phyloP scores from a whole-genome alignment of 2,888 invertebrate species.

The Poecilobothrus nobilitatus region DNA sequence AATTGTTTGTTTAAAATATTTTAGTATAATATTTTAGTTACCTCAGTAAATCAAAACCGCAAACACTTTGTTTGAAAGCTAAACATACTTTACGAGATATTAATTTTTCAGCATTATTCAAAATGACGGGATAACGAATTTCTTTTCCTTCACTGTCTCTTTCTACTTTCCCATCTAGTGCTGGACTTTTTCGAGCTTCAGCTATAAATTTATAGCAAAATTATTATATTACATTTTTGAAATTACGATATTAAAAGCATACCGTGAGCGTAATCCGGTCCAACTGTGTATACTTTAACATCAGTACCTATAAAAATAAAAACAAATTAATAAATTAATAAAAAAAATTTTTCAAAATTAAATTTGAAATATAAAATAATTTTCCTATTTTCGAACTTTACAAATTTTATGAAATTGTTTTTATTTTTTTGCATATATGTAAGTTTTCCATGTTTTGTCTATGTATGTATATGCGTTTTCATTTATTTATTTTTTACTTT shows the following conservation, averaged over 20 bases:
- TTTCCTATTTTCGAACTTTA: too few relatives aligned
- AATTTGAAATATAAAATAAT: too few relatives aligned
- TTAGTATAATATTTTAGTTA: constrained; percentile 34
- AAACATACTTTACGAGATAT: constrained; percentile 96
- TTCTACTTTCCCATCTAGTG: constrained; percentile 96
- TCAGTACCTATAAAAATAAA: constrained; percentile 55
- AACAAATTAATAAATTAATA: too few relatives aligned
- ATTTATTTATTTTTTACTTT: too few relatives aligned
- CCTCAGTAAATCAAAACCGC: constrained; percentile 94
- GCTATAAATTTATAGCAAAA: constrained; percentile 45
- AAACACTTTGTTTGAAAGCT: constrained; percentile 96
- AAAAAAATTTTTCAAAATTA: too few relatives aligned
- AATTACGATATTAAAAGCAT: neutral
- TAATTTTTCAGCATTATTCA: constrained; percentile 93
- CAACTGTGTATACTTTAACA: constrained; percentile 92
- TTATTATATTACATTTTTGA: neutral
- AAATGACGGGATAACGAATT: constrained; percentile 95
- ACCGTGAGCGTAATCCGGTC: constrained; percentile 93
- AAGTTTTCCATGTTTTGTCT: too few relatives aligned
- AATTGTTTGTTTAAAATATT: neutral
- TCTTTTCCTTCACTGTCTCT: constrained; percentile 96
- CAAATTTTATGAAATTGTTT: too few relatives aligned
- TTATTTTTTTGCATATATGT: too few relatives aligned
- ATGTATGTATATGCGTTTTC: too few relatives aligned
- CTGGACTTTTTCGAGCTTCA: constrained; percentile 97